Evolutionary conservation across 2,797 vertebrate species (phyloP), one percentile per base, ranked within the genome.

Genomic region (Peromyscus melanophrys): DNA sequence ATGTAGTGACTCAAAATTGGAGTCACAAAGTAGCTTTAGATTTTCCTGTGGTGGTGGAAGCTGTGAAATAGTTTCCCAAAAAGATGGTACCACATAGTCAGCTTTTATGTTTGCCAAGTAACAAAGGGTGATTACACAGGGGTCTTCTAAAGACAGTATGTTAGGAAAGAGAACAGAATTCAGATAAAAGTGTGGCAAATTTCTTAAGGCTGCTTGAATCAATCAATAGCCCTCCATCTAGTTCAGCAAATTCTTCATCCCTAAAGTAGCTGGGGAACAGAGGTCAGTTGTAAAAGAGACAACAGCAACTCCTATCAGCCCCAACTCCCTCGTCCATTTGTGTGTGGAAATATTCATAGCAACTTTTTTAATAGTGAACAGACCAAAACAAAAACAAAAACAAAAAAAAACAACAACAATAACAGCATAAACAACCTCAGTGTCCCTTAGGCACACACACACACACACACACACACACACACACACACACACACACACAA

Each of bases 91-190:
- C 52, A 52, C 52, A 52, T 14, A 52, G 14, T 89, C 78, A 69
- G 52, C 25, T 92, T 89, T 89, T 76, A 21, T 87, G 86, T 73
- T 94, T 83, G 61, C 29, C 80, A 90, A 59, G 34, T 37, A 67
- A 59, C 61, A 87, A 80, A 80, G 17, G 16, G 31, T 73, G 21
- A 49, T 78, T 80, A 83, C 65, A 23, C 69, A 83, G 17, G 9
- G 4, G 16, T 75, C 86, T 83, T 87, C 76, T 77, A 93, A 94
- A 92, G 92, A 65, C 55, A 75, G 34, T 46, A 0, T 43, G 3
- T 27, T 49, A 43, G n/a, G 31, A 14, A 46, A 31, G 57, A 5
- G 19, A 59, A 34, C 1, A 83, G 31, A 92, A 90, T 61, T 78
- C 89, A 90, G 65, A 71, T 27, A 11, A 73, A 8, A 46, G 55